Evolutionary conservation across 2,888 invertebrate species (phyloP), one percentile per base, ranked within the genome.

Genomic region (Drosophila mettleri): DNA sequence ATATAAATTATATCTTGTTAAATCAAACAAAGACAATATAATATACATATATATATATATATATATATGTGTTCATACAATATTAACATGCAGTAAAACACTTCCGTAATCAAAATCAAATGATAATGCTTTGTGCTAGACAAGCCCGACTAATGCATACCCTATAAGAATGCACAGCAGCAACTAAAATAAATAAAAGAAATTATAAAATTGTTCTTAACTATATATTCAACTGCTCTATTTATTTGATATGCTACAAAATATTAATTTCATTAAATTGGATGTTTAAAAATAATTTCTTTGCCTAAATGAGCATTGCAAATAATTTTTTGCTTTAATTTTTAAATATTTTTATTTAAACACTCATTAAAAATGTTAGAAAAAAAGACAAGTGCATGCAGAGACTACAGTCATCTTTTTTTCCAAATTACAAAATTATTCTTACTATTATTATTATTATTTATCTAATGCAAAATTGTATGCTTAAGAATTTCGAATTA

Each of bases 361-460:
- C 31, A 29, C 16, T 58, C 27, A 22, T 36, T 63, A 55, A 52
- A 62, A 33, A 48, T 49, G 65, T 77, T 74, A 76, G 89, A 83
- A 89, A 89, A 89, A 86, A 89, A 87, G 89, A 89, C 89, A 89
- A 89, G 88, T 89, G 87, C 49, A 55, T 24, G 18, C n/a, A 46
- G 34, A 20, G 10, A 14, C 7, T 8, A 33, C 73, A 74, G 74
- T 74, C 74, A 51, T 74, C 74, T 64, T 57, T 45, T 64, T 60
- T 77, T 75, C 59, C 48, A 58, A 55, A 43, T 58, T 41, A 27
- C 3, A 39, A 27, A 31, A 27, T 46, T 22, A 46, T 39, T 38
- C 20, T 53, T 20, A 16, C 5, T 46, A 16, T 55, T 49, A 18
- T 24, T 22, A 22, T 18, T 57, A 29, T 22, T 31, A 41, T 39